phyloP scores from a whole-genome alignment of 1,140 invertebrate species.

The Camponotus pennsylvanicus region DNA sequence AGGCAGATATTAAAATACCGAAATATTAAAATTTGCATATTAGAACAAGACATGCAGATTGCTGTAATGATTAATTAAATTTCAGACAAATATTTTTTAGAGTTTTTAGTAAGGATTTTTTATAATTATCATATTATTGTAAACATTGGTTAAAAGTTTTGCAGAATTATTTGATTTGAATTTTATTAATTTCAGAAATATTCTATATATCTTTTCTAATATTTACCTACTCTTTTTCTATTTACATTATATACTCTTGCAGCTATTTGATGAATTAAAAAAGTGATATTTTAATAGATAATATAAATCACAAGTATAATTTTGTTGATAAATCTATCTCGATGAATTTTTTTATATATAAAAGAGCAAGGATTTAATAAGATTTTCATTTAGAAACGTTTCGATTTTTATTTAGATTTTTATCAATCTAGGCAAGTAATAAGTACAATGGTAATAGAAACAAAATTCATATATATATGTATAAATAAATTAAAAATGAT shows the following conservation, averaged over 20 bases:
- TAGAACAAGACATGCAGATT: not conserved
- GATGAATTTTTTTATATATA: not conserved
- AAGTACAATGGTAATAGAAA: not conserved
- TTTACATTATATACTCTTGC: not conserved
- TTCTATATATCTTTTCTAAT: not conserved
- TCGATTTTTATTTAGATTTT: not conserved
- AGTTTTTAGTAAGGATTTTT: not conserved
- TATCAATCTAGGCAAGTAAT: not conserved
- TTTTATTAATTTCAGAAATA: conserved; percentile 1
- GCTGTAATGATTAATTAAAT: not conserved
- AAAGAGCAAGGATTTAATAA: not conserved
- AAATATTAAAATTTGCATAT: not conserved
- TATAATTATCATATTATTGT: not conserved
- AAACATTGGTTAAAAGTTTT: not conserved
- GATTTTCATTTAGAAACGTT: not conserved
- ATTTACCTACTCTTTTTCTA: not conserved
- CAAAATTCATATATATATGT: not conserved
- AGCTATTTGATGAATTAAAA: not conserved
- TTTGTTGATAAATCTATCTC: not conserved
- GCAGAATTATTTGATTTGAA: not conserved
- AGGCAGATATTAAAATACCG: no score
- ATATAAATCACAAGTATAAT: not conserved
- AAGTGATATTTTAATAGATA: not conserved
- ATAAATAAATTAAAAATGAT: not conserved
- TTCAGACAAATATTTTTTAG: not conserved